Evolutionary conservation across 2,888 invertebrate species (phyloP), one percentile per base, ranked within the genome.

Genomic region (Alsophila aescularia): DNA sequence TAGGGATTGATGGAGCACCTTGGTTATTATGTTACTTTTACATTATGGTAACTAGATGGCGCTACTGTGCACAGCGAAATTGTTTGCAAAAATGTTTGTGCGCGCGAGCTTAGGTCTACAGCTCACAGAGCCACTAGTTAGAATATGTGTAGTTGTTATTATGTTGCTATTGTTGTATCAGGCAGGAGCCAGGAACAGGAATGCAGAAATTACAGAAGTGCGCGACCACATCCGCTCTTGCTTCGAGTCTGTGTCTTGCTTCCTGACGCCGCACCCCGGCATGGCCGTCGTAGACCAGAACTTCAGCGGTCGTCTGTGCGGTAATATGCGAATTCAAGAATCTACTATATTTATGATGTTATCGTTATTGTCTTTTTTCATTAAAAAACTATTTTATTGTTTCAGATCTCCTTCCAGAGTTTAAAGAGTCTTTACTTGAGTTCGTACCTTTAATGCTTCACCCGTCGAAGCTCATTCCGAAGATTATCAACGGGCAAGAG

Each of bases 251-350:
- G 97, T 98, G 62, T 95, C 95, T 27, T 98, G 98, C 79, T 98
- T 96, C 84, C 89, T 98, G 52, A 95, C 98, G 96, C 98, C 98
- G 9, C 98, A 98, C 93, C 98, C 98, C 0, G 98, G 98, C 18
- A 93, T 98, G 18, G 98, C 98, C 27, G 97, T 98, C 41, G 97
- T 96, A 14, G 96, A 97, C 92, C 97, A 96, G 4, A 93, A 94
- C 58, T 99, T 98, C 83, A 57, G 29, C 8, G 65, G 65, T 6
- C 57, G 54, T 1, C 15, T 59, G 7, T 45, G 54, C 32, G 62
- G 65, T 62, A 58, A 53, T 8, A 29, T 29, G 10, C n/a, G 10
- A 29, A n/a, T 10, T 10, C 2, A 7, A 5, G 8, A 2, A 24
- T 8, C 18, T 2, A 18, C 10, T 3, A 8, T n/a, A 29, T 10